phyloP scores from a whole-genome alignment of 1,140 invertebrate species.

The Plutomurus gul region DNA sequence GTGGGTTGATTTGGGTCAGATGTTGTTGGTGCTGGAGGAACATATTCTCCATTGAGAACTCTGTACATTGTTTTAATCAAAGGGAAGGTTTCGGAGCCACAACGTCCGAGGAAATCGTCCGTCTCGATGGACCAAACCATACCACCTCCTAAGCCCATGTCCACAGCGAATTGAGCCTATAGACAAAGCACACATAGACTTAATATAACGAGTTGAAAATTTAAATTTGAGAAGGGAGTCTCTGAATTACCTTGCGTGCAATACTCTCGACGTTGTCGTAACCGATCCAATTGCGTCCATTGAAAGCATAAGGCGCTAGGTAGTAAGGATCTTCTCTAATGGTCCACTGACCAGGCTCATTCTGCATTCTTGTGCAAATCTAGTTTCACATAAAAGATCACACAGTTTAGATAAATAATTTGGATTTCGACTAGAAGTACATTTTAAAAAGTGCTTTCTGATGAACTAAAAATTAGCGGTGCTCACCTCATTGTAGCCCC shows the following conservation, averaged over 20 bases:
- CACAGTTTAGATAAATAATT: too few species aligned
- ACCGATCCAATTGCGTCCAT: conserved; percentile 61
- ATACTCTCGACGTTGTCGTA: conserved; percentile 59
- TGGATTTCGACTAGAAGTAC: too few species aligned
- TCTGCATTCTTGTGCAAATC: conserved; percentile 27
- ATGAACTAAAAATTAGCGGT: neutral
- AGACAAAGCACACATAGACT: too few species aligned
- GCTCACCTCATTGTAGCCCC: conserved; percentile 74
- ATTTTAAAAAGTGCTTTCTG: neutral
- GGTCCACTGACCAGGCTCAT: conserved; percentile 50
- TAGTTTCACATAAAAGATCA: neutral
- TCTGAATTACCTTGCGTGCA: conserved; percentile 55
- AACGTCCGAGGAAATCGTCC: conserved; percentile 58
- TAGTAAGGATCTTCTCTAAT: conserved; percentile 57
- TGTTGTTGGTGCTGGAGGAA: conserved; percentile 21
- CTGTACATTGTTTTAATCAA: conserved; percentile 48
- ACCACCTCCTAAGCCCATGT: conserved; percentile 60
- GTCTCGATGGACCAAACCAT: conserved; percentile 70
- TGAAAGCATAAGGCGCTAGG: conserved; percentile 59
- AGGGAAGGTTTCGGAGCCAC: conserved; percentile 41
- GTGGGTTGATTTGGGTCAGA: neutral
- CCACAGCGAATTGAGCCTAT: conserved; percentile 52
- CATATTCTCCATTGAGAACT: conserved; percentile 46
- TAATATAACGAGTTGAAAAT: too few species aligned
- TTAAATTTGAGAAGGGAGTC: neutral